Evolutionary conservation across 2,888 invertebrate genomes (phyloP), one percentile per base, ranked within the genome.

Genomic region (Prenolepis imparis): DNA sequence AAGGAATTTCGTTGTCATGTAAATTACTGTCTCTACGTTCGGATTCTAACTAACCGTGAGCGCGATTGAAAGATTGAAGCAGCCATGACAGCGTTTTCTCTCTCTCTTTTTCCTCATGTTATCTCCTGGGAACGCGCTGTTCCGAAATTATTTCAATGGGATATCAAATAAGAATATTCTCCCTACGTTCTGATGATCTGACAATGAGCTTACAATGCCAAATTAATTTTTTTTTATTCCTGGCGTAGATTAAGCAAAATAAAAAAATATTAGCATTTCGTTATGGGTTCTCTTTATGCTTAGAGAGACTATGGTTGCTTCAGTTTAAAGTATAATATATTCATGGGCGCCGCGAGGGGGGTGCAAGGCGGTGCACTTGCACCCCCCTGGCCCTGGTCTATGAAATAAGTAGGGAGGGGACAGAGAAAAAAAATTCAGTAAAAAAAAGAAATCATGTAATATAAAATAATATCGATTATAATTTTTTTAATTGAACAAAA

Each of bases 1-100:
- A 88, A 89, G 91, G 92, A 91, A 93, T 93, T 92, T 93, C 90
- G 92, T 93, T 94, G 94, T 94, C 93, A 94, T 94, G 94, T 93
- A 94, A 94, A 94, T 94, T 91, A 92, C 91, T 87, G 91, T 91
- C 92, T 91, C 90, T 86, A 83, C 89, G 87, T 77, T 89, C 77
- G 70, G 73, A 66, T 78, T 89, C 88, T 90, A 90, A 90, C 90
- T 90, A 90, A 90, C 86, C 67, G 84, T 48, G 83, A 72, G 73
- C 81, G 82, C 82, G 89, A 87, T 89, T 89, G 84, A 82, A 89
- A 61, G 55, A 84, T 52, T 80, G 77, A 82, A 81, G 82, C 75
- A 36, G 12, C 55, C 67, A 2, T 21, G n/a, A n/a, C 85, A 70
- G 32, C 64, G 59, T 39, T 24, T 44, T 66, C 28, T 52, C 52